Percentiles rank a stretch among this genome's conserved stretches.
Evolutionary conservation across 2,797 vertebrate species (phyloP).

Genomic region (Pagetopsis macropterus): DNA sequence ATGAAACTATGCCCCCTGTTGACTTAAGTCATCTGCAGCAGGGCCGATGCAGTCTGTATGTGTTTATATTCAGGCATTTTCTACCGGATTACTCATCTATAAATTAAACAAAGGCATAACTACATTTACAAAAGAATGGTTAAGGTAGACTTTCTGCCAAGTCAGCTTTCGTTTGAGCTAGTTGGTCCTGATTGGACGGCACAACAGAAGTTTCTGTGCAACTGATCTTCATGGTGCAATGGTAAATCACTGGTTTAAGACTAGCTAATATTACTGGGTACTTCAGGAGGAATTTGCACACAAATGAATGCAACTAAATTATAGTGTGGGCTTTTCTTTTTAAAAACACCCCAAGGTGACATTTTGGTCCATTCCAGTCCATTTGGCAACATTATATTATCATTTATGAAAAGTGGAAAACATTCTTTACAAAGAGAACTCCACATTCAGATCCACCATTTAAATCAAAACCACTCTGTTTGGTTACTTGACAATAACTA

Average conservation of each 20-base stretch:
- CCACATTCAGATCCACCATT: not conserved
- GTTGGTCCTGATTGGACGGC: not conserved
- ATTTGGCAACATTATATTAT: no score
- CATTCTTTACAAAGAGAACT: conserved; percentile 1
- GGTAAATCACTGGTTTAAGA: conserved; percentile 7
- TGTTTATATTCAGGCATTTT: not conserved
- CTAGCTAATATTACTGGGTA: not conserved
- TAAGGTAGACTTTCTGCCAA: not conserved
- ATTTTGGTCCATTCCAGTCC: not conserved
- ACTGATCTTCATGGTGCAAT: not conserved
- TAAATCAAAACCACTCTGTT: not conserved
- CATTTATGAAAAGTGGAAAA: not conserved
- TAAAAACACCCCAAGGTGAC: not conserved
- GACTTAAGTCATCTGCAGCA: not conserved
- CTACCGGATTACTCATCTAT: not conserved
- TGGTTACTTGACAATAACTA: not conserved
- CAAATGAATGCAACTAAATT: not conserved
- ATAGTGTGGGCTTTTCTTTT: conserved; percentile 4
- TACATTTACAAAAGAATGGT: not conserved
- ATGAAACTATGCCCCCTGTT: not conserved
- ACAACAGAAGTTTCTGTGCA: not conserved
- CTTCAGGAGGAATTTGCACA: not conserved
- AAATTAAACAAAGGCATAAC: not conserved
- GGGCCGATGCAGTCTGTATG: not conserved
- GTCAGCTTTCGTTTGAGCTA: not conserved